Evolutionary conservation across 2,797 vertebrate species (phyloP), one percentile per base, ranked within the genome.

Genomic region (Trachurus trachurus): DNA sequence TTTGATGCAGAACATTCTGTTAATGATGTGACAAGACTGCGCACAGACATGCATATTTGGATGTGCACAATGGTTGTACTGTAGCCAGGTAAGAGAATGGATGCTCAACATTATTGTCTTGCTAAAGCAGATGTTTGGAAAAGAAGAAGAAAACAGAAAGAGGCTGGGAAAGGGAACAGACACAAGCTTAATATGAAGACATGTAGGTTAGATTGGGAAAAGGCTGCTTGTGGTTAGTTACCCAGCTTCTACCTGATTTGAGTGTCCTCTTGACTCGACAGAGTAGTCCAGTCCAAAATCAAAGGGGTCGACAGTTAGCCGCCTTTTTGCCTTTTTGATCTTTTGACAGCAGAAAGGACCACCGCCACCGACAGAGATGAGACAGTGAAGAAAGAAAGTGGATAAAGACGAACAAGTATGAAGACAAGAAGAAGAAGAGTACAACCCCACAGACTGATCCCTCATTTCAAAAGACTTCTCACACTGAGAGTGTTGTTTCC

Each of bases 311-410:
- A 98, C 95, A 31, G 96, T 95, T 54, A 99, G 95, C 58, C 97
- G 94, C 56, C 96, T 94, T 92, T 96, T 98, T 86, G 94, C 94
- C 95, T 96, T 96, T 90, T 94, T 96, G 90, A 90, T 94, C 95
- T 95, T 83, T 44, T 78, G 53, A 73, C 16, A 76, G 56, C 72
- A 80, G 65, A 79, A 31, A 71, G 49, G 50, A 82, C 80, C 53
- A 83, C 73, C 77, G 34, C 60, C 71, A 85, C 78, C 88, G 66
- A 52, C 12, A 87, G 57, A 64, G 47, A 78, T 7, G 26, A 68
- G 26, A 53, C 2, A 42, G 12, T 2, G 6, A 6, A 50, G 42
- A 66, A 1, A 50, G 42, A 66, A 1, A 49, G 31, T 34, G 9
- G 40, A 47, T 11, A 9, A 8, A 44, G 16, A 54, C 1, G 6